Conservation (phyloP, 2,888 invertebrate species). For the Scrobipalpa costella region DNA sequence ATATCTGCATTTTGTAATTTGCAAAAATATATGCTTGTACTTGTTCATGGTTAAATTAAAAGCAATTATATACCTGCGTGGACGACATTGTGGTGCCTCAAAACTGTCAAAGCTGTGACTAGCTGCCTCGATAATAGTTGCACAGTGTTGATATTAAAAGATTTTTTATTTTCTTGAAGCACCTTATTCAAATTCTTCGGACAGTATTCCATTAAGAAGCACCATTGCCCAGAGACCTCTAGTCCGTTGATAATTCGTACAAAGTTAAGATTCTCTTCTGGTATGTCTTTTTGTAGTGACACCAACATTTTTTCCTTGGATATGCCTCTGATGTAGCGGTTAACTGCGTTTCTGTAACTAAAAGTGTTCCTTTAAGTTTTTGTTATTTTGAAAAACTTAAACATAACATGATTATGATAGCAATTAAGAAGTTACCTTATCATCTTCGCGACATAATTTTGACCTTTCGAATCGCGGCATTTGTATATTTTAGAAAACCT, state of each 20-base stretch:
- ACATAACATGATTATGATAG: no score
- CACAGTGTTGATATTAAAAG: conserved; percentile 51
- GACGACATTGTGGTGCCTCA: conserved; percentile 51
- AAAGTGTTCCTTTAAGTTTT: conserved; percentile 23
- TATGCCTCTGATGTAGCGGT: conserved; percentile 23
- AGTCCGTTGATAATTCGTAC: conserved; percentile 46
- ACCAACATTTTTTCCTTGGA: conserved; percentile 43
- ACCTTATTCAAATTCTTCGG: conserved; percentile 50
- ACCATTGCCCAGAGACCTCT: conserved; percentile 39
- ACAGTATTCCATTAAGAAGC: conserved; percentile 57
- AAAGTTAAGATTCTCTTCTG: conserved; percentile 42
- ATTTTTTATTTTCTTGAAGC: conserved; percentile 35
- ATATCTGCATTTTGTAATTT: conserved; percentile 3
- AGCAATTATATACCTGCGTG: conserved; percentile 52
- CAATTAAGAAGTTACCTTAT: no score
- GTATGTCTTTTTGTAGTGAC: conserved; percentile 42
- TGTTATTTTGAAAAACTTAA: background rate
- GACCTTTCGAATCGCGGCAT: conserved; percentile 40
- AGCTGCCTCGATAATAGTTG: conserved; percentile 54
- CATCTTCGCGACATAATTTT: conserved; percentile 48
- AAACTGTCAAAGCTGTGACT: conserved; percentile 49
- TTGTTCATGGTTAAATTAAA: background rate
- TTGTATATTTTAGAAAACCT: conserved; percentile 51
- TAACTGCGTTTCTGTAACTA: conserved; percentile 23
- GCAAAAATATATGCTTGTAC: background rate